phyloP scores from a whole-genome alignment of 2,888 invertebrate genomes.

The Galerucella nymphaeae region DNA sequence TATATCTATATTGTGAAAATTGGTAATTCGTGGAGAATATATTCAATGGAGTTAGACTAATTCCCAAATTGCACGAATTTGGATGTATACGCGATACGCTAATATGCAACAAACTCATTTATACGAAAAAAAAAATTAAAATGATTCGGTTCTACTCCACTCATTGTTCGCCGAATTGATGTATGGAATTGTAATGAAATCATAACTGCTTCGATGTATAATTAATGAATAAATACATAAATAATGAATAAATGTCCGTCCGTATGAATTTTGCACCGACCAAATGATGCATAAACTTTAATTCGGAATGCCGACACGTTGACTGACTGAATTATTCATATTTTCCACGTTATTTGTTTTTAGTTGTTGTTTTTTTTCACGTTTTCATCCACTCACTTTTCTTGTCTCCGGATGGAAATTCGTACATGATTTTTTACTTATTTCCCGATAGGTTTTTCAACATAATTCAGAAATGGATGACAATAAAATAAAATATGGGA shows the following conservation, averaged over 20 bases:
- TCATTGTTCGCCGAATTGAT: slow-evolving; percentile 1
- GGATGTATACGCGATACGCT: too few relatives aligned
- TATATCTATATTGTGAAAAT: too few relatives aligned
- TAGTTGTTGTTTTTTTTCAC: not conserved
- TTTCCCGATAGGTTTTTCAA: too few relatives aligned
- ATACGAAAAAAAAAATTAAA: not conserved
- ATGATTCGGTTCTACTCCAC: not conserved
- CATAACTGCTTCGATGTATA: slow-evolving; percentile 24
- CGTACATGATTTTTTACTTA: too few relatives aligned
- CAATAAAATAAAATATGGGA: too few relatives aligned
- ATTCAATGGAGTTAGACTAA: too few relatives aligned
- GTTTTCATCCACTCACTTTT: not conserved
- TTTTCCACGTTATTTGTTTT: not conserved
- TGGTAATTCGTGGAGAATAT: too few relatives aligned
- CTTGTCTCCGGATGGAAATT: too few relatives aligned
- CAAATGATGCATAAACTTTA: slow-evolving; percentile 17
- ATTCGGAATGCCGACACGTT: slow-evolving; percentile 6
- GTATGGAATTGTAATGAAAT: slow-evolving; percentile 28
- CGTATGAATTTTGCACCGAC: slow-evolving; percentile 22
- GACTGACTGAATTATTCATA: slow-evolving; percentile 19
- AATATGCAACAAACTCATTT: not conserved
- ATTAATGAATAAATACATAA: slow-evolving; percentile 26
- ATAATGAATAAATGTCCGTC: slow-evolving; percentile 23
- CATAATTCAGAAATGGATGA: too few relatives aligned
- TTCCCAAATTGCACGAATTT: too few relatives aligned